Evolutionary conservation across 2,113 vertebrate species (phyloP).

Genomic region (Pygathrix nemaeus): DNA sequence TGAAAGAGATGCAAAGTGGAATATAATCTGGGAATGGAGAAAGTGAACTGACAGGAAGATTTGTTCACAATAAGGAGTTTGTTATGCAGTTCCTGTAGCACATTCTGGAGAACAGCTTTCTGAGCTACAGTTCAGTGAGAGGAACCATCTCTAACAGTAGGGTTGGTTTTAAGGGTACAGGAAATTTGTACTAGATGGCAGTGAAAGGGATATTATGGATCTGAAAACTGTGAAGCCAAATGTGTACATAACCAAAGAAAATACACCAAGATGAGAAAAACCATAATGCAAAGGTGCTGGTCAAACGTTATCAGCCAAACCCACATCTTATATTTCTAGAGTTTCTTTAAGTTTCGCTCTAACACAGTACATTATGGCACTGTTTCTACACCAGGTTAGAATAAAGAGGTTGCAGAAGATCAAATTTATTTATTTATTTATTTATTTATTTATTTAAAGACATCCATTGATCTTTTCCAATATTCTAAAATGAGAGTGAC

Average conservation of each 20-base stretch:
- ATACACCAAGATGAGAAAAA: not conserved
- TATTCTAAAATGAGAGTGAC: slow-evolving; percentile 14
- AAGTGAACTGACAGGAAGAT: not conserved
- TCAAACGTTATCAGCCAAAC: not conserved
- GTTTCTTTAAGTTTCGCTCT: not conserved
- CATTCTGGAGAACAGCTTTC: not conserved
- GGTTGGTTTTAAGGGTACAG: not conserved
- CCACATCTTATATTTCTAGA: not conserved
- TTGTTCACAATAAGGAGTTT: not conserved
- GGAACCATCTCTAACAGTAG: not conserved
- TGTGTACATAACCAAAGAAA: not conserved
- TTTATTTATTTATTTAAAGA: not conserved
- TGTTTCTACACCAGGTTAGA: not conserved
- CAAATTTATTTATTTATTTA: not conserved
- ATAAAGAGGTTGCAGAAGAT: not conserved
- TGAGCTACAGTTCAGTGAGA: not conserved
- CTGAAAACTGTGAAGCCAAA: not conserved
- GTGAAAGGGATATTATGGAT: not conserved
- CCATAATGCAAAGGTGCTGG: not conserved
- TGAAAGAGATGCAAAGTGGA: not conserved
- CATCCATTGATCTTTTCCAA: not conserved
- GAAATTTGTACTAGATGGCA: not conserved
- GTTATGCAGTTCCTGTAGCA: not conserved
- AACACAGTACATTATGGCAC: not conserved
- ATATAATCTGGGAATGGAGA: not conserved